These are phyloP conservation scores for Patella depressa DNA, from an alignment of 2,888 invertebrate species.

Conservation along the genomic window DNA sequence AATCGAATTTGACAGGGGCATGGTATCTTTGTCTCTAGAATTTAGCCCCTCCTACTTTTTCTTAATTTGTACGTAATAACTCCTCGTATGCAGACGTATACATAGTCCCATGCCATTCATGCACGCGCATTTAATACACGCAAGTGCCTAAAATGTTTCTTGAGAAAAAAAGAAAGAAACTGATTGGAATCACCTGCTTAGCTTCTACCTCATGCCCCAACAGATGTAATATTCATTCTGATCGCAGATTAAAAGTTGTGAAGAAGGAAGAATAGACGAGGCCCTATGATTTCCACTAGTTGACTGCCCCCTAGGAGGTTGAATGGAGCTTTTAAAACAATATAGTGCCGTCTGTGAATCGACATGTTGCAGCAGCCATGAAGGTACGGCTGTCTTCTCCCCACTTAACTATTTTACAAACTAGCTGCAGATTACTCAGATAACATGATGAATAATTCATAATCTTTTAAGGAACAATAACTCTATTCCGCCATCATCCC, in stretches of 20 bases:
- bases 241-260: slow-evolving; percentile 5
- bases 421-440: too few species aligned
- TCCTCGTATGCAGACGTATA: background rate
- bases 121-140: slow-evolving; percentile 9
- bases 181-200: slow-evolving; percentile 22
- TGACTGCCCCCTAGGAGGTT: slow-evolving; percentile 4
- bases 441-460: too few species aligned
- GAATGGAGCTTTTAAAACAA: background rate
- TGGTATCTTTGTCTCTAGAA: background rate
- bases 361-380: too few species aligned
- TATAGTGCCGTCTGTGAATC: background rate
- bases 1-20: background rate
- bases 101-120: slow-evolving; percentile 2
- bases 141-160: slow-evolving; percentile 8
- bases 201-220: slow-evolving; percentile 8
- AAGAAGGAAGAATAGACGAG: background rate
- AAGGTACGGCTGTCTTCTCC: too few species aligned
- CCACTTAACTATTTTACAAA: too few species aligned
- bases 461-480: too few species aligned
- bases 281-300: background rate
- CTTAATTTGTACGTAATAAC: slow-evolving; percentile 2
- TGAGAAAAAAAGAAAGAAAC: slow-evolving; percentile 14
- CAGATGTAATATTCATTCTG: slow-evolving; percentile 32
- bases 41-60: slow-evolving; percentile 1
- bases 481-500: too few species aligned